Conservation (phyloP, 2,113 vertebrate species). For the Chaenogobius annularis region DNA sequence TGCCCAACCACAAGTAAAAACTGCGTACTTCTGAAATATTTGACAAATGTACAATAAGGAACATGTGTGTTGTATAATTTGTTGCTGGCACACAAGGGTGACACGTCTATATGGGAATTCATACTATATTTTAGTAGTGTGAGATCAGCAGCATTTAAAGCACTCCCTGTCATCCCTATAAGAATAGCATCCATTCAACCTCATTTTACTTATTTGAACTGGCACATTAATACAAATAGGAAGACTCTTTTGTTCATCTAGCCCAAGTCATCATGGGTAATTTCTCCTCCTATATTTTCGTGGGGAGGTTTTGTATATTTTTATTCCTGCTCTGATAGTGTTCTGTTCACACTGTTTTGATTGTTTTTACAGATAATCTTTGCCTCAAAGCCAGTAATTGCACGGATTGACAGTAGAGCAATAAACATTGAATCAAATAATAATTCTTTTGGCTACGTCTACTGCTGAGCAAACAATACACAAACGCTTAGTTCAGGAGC, state of each 20-base stretch:
- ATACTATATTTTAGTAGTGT: slow-evolving; percentile 14
- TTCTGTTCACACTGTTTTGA: slow-evolving; percentile 29
- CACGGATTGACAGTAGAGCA: slow-evolving; percentile 31
- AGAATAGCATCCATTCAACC: slow-evolving; percentile 21
- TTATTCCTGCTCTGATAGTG: neutral
- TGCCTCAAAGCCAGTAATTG: slow-evolving; percentile 21
- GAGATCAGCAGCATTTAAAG: slow-evolving; percentile 14
- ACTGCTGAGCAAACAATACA: slow-evolving; percentile 40
- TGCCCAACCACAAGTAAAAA: slow-evolving; percentile 41
- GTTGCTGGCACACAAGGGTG: slow-evolving; percentile 10
- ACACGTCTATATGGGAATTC: slow-evolving; percentile 25
- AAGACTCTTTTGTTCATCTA: neutral
- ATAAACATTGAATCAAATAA: slow-evolving; percentile 44
- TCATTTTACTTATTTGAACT: slow-evolving; percentile 15
- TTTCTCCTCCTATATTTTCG: neutral
- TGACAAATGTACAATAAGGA: slow-evolving; percentile 20
- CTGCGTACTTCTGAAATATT: slow-evolving; percentile 15
- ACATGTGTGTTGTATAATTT: slow-evolving; percentile 34
- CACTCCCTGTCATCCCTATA: slow-evolving; percentile 16
- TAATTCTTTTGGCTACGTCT: slow-evolving; percentile 37
- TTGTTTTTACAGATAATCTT: slow-evolving; percentile 26
- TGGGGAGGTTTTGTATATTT: slow-evolving; percentile 10
- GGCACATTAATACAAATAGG: neutral
- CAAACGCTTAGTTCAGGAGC: slow-evolving; percentile 11
- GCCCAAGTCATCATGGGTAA: neutral